These are phyloP conservation scores for Nesoenas mayeri DNA, from an alignment of 2,113 vertebrate genomes.

Conservation along the genomic window DNA sequence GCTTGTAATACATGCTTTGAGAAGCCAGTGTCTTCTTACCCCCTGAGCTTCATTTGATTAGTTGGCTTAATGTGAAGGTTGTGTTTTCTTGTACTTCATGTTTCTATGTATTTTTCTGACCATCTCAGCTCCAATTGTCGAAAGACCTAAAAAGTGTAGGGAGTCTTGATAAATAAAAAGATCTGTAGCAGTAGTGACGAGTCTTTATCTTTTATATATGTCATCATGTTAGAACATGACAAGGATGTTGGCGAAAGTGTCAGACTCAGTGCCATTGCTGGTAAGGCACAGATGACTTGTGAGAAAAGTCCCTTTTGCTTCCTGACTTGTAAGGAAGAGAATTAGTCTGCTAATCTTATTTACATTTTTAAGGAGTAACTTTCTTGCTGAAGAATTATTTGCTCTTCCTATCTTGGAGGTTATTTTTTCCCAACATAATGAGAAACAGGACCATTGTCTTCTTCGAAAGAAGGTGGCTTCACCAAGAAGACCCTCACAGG, in stretches of 20 bases:
- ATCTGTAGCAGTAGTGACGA: neutral
- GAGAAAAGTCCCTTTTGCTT: neutral
- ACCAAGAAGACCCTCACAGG: neutral
- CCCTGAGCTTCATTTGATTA: neutral
- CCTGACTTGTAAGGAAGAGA: neutral
- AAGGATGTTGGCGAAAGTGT: neutral
- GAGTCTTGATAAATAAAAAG: neutral
- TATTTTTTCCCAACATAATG: neutral
- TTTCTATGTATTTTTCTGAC: neutral
- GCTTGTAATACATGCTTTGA: neutral
- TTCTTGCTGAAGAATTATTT: neutral
- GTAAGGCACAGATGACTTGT: neutral
- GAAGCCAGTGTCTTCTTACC: neutral
- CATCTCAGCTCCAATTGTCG: neutral
- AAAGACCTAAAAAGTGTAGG: neutral
- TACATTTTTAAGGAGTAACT: neutral
- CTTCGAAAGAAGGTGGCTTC: neutral
- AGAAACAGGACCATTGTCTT: neutral
- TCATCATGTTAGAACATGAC: neutral
- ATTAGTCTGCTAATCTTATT: neutral
- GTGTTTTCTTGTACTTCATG: neutral
- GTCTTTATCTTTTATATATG: neutral
- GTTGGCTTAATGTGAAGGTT: neutral
- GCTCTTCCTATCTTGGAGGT: neutral
- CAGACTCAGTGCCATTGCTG: neutral